phyloP scores from a whole-genome alignment of 2,113 vertebrate species.

The Nipponia nippon region DNA sequence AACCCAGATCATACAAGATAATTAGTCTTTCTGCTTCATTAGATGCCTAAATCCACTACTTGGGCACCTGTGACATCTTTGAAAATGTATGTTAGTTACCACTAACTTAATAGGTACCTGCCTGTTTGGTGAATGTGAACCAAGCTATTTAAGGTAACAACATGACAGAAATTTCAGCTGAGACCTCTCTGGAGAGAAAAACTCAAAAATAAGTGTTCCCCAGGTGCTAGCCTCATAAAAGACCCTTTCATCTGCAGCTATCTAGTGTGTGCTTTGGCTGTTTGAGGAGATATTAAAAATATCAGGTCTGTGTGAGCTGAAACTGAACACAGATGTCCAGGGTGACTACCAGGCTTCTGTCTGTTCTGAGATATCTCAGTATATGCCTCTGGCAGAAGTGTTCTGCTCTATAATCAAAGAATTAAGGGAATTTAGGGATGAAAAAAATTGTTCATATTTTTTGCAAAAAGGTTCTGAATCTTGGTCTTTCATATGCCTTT shows the following conservation, averaged over 20 bases:
- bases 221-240: not conserved
- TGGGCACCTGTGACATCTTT: not conserved
- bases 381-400: not conserved
- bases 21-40: constrained; percentile 1
- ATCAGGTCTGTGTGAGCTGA: not conserved
- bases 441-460: not conserved
- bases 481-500: not conserved
- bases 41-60: not conserved
- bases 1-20: not conserved
- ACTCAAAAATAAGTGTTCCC: not conserved
- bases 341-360: not conserved
- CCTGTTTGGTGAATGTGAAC: not conserved
- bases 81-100: not conserved
- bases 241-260: not conserved
- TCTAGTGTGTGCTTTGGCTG: not conserved
- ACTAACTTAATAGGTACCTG: not conserved
- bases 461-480: not conserved
- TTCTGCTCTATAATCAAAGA: not conserved
- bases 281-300: not conserved
- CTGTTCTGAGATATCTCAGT: not conserved
- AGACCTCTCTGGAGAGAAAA: not conserved
- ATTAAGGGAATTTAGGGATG: not conserved
- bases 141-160: not conserved
- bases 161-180: not conserved
- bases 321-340: not conserved